Percentiles rank a stretch among this genome's conserved stretches.
These are phyloP conservation scores for Dromiciops gliroides DNA, from an alignment of 2,113 vertebrate species.

Conservation along the genomic window DNA sequence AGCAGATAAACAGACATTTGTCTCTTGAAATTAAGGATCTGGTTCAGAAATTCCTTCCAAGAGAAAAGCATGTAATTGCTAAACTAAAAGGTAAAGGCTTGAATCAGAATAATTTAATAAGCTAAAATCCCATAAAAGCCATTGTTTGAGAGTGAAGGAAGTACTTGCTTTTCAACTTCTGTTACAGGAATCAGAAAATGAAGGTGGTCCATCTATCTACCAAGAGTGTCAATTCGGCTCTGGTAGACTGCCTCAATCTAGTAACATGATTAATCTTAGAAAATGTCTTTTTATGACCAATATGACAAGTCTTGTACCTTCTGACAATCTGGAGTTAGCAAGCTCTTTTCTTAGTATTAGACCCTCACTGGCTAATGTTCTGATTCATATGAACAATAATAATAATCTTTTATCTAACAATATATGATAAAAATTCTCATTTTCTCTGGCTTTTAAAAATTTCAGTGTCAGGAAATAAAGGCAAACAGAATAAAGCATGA, in stretches of 20 bases:
- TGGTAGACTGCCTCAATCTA: not conserved
- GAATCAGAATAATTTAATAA: not conserved
- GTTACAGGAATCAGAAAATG: not conserved
- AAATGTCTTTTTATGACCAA: not conserved
- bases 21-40: not conserved
- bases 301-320: slow-evolving; percentile 37
- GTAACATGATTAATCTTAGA: not conserved
- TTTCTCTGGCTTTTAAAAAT: not conserved
- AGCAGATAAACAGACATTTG: not conserved
- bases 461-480: not conserved
- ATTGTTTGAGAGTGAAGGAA: not conserved
- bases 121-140: not conserved
- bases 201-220: not conserved
- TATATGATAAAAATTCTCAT: not conserved
- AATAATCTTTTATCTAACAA: not conserved
- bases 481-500: not conserved
- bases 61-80: not conserved
- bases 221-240: not conserved
- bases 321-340: slow-evolving; percentile 15
- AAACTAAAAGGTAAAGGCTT: not conserved
- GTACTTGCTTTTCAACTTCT: not conserved
- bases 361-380: not conserved
- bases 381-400: slow-evolving; percentile 25
- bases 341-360: slow-evolving; percentile 29
- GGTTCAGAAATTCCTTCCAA: not conserved